Evolutionary conservation across 2,797 vertebrate genomes (phyloP).

Genomic region (Liparis tanakae): DNA sequence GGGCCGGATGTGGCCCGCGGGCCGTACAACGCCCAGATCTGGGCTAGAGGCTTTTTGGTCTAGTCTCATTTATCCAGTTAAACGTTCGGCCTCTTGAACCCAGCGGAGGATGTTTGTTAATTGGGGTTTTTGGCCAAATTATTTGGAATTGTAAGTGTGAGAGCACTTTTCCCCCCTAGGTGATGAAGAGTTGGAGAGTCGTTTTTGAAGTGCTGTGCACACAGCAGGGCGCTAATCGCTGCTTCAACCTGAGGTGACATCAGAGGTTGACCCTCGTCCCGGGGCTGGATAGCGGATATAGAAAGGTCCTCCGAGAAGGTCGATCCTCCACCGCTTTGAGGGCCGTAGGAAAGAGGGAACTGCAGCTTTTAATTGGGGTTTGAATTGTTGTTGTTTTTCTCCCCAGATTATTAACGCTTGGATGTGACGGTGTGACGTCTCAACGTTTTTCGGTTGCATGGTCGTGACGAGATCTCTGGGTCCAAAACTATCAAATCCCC

Average conservation of each 20-base stretch:
- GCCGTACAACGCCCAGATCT: too few species aligned
- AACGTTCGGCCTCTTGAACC: background rate
- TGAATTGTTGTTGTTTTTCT: background rate
- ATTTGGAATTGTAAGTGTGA: constrained; percentile 8
- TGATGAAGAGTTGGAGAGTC: too few species aligned
- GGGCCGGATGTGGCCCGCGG: too few species aligned
- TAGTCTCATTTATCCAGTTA: background rate
- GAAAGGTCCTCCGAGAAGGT: background rate
- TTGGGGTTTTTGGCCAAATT: background rate
- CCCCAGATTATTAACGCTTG: background rate
- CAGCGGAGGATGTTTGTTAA: background rate
- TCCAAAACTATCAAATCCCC: constrained; percentile 5
- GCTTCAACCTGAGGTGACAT: background rate
- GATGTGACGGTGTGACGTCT: background rate
- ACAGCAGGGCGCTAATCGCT: constrained; percentile 26
- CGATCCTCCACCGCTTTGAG: background rate
- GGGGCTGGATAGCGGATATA: background rate
- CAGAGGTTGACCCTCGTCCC: background rate
- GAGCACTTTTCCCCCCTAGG: background rate
- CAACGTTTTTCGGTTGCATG: background rate
- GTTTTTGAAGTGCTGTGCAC: constrained; percentile 13
- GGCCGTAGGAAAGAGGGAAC: background rate
- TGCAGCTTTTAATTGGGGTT: background rate
- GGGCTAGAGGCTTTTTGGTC: background rate
- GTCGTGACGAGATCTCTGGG: background rate